phyloP scores from a whole-genome alignment of 1,140 invertebrate genomes.

The Sinonovacula constricta region DNA sequence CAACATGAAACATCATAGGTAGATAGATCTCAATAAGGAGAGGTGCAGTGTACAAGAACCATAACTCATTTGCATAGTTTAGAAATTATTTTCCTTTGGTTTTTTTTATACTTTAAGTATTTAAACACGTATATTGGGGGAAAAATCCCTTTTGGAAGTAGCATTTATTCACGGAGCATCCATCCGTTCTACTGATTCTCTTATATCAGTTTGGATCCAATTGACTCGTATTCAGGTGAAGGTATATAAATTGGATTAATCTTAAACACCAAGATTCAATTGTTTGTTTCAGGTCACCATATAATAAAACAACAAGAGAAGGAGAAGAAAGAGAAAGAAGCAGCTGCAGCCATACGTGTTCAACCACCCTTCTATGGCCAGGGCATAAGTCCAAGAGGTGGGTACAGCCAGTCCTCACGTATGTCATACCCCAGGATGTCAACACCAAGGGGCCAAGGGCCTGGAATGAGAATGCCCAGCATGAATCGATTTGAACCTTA shows the following conservation, averaged over 20 bases:
- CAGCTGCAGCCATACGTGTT: background rate
- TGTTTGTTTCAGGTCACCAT: constrained; percentile 30
- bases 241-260: too few species aligned
- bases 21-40: background rate
- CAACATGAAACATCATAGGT: background rate
- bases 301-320: constrained; percentile 32
- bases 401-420: background rate
- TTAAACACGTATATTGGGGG: too few species aligned
- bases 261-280: too few species aligned
- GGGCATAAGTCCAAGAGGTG: background rate
- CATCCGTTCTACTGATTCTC: too few species aligned
- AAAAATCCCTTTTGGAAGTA: too few species aligned
- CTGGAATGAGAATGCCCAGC: background rate
- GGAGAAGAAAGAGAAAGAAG: constrained; percentile 11
- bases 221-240: too few species aligned
- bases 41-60: background rate
- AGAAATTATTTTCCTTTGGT: too few species aligned
- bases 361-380: background rate
- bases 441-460: constrained; percentile 1
- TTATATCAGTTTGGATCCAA: too few species aligned
- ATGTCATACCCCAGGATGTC: constrained; percentile 9
- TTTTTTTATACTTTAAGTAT: too few species aligned
- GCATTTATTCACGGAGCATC: too few species aligned
- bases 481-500: constrained; percentile 22
- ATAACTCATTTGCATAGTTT: background rate